phyloP scores from a whole-genome alignment of 2,888 invertebrate genomes.

The Plagodis pulveraria region DNA sequence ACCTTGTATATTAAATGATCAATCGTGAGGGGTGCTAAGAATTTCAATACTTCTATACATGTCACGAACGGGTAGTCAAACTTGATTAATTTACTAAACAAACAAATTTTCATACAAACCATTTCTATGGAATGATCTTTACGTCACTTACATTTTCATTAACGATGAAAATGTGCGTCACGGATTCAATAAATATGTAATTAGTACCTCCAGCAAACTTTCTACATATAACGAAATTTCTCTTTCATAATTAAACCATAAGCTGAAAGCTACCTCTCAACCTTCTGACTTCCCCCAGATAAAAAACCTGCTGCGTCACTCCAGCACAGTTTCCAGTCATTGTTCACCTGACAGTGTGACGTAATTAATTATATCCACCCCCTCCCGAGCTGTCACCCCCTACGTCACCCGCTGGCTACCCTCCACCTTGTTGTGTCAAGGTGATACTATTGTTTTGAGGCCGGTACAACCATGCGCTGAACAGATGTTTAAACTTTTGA shows the following conservation, averaged over 20 bases:
- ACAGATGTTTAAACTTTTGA: conserved; percentile 10
- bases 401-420: conserved; percentile 36
- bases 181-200: too few relatives aligned
- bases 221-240: background rate
- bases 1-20: too few relatives aligned
- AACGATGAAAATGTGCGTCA: too few relatives aligned
- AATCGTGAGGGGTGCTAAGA: too few relatives aligned
- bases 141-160: too few relatives aligned
- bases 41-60: too few relatives aligned
- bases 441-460: conserved; percentile 71
- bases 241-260: conserved; percentile 6
- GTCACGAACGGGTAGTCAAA: too few relatives aligned
- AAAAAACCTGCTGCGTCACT: conserved; percentile 73
- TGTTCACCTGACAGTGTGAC: conserved; percentile 80
- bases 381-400: conserved; percentile 36
- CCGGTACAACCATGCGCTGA: conserved; percentile 20
- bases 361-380: conserved; percentile 74
- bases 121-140: too few relatives aligned
- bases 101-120: too few relatives aligned
- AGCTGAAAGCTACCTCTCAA: conserved; percentile 9
- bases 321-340: conserved; percentile 62
- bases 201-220: too few relatives aligned
- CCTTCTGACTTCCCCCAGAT: conserved; percentile 32
- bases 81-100: too few relatives aligned
- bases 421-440: conserved; percentile 73